Base-by-base conservation (phyloP, 1,140 invertebrate species). In the Bicyclus anynana region DNA sequence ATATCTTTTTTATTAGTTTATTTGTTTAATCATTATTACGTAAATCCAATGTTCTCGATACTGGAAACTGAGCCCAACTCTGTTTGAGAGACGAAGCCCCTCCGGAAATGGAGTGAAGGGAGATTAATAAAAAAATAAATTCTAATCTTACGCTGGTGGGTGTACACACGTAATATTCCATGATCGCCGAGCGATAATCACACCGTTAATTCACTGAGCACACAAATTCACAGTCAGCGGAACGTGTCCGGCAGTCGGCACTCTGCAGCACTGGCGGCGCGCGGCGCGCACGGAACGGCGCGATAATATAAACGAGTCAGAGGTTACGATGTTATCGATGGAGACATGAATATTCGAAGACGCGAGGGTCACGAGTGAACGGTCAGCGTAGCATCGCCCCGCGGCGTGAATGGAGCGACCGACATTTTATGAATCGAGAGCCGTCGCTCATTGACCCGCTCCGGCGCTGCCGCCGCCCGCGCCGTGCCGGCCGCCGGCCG, bases 341-440 rank as follows among this genome's bases (percentile, higher is more conserved):
- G 76, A 84, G 80, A 86, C 82, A 87, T 86, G 84, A 84, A 87
- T 87, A 87, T 84, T 87, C 80, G 81, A 80, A 84, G 83, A 84
- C 78, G 82, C 81, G 81, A 87, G 82, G 81, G 80, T 87, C 84
- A 84, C 82, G 80, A 87, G 82, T 87, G 84, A 85, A 60, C 84
- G 84, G 75, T 75, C 77, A 70, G 65, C 70, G 80, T 69, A 85
- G 78, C 84, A 80, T 73, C 80, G 78, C 77, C 66, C 71, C 72
- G 77, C 78, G 80, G 78, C 83, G 84, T 84, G 80, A 87, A 87
- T 87, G 84, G 82, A 79, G 67, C 81, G 81, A 80, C 82, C 80
- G 84, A 87, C 82, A 87, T 87, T 85, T 87, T 84, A 85, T 87
- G 84, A 87, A 87, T 87, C 74, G 80, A 85, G 80, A 78, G 73